A percentile compares a stretch with the other conserved stretches of the same genome.
phyloP scores from a whole-genome alignment of 2,888 invertebrate species.

The Anorthoa munda region DNA sequence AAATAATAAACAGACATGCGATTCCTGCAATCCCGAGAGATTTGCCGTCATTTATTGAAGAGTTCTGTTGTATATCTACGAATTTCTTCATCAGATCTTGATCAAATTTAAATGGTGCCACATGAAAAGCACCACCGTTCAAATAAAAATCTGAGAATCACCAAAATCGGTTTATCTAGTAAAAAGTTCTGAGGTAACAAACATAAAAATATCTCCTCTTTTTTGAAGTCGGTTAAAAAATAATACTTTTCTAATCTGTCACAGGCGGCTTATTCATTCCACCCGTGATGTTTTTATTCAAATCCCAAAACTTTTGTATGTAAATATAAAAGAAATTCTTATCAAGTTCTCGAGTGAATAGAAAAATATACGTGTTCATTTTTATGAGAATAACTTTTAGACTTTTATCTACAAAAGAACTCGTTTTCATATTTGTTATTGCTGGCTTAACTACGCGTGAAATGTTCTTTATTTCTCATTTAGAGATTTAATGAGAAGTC shows the following conservation, averaged over 20 bases:
- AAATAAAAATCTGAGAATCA: too few relatives aligned
- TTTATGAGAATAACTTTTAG: constrained; percentile 45
- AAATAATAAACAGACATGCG: too few relatives aligned
- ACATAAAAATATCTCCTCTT: too few relatives aligned
- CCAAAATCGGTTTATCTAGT: too few relatives aligned
- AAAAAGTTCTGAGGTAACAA: too few relatives aligned
- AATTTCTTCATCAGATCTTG: too few relatives aligned
- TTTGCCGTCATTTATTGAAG: too few relatives aligned
- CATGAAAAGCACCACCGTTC: too few relatives aligned
- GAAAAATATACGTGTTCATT: constrained; percentile 47
- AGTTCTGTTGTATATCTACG: too few relatives aligned
- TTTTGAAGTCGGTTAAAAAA: too few relatives aligned
- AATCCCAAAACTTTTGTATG: constrained; percentile 49
- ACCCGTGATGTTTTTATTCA: constrained; percentile 33
- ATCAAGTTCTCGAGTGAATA: constrained; percentile 47
- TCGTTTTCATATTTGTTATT: constrained; percentile 17
- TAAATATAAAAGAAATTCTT: constrained; percentile 45
- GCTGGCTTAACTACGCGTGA: constrained; percentile 3
- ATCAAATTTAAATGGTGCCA: too few relatives aligned
- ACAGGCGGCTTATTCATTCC: constrained; percentile 28
- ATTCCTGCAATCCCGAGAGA: too few relatives aligned
- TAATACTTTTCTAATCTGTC: constrained; percentile 24
- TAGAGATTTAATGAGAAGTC: not conserved
- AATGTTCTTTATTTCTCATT: constrained; percentile 17
- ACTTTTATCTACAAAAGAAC: constrained; percentile 18